Percentiles rank a stretch among this genome's conserved stretches.
phyloP scores from a whole-genome alignment of 2,888 invertebrate species.

The Spisula subtruncata region DNA sequence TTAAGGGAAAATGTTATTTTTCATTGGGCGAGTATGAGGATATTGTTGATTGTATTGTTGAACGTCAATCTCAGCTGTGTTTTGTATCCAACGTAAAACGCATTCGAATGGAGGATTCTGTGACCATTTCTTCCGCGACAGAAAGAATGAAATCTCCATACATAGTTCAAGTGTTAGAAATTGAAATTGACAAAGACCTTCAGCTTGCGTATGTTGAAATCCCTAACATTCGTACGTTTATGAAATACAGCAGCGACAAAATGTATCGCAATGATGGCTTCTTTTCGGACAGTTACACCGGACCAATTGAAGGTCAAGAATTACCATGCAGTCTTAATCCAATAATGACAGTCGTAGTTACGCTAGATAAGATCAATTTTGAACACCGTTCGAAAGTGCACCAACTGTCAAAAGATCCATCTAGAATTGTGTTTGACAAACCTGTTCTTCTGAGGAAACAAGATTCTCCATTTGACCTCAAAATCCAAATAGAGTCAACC shows the following conservation, averaged over 20 bases:
- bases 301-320: not conserved
- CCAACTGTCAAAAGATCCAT: not conserved
- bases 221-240: not conserved
- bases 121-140: not conserved
- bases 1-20: slow-evolving; percentile 33
- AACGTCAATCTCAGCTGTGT: not conserved
- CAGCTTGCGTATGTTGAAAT: not conserved
- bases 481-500: not conserved
- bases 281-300: not conserved
- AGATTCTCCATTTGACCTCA: not conserved
- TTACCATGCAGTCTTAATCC: not conserved
- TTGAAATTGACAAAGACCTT: not conserved
- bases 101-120: not conserved
- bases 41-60: not conserved
- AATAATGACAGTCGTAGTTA: not conserved
- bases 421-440: not conserved
- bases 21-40: slow-evolving; percentile 27
- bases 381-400: not conserved
- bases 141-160: not conserved
- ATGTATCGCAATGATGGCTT: not conserved
- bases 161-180: not conserved
- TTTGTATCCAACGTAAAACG: not conserved
- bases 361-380: not conserved
- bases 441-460: not conserved
- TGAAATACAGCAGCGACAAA: not conserved